Evolutionary conservation across 2,888 invertebrate genomes (phyloP), one percentile per base, ranked within the genome.

Genomic region (Rhingia campestris): DNA sequence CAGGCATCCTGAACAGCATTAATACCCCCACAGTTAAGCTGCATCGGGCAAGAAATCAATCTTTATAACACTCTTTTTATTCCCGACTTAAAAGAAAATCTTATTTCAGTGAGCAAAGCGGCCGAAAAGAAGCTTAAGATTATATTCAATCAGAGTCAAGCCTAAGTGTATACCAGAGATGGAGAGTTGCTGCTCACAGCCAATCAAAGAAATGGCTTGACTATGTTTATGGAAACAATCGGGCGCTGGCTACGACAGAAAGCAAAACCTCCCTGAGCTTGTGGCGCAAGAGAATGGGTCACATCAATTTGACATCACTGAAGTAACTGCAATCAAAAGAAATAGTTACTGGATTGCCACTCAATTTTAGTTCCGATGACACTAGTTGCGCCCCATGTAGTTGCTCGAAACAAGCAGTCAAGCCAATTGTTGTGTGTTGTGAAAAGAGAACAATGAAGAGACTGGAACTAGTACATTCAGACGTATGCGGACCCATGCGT

Each of bases 401-500:
- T n/a, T n/a, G n/a, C n/a, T n/a, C n/a, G n/a, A n/a, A n/a, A n/a
- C n/a, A 73, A 22, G 9, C 43, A 10, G n/a, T 47, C 5, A 61
- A 53, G 37, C 63, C 73, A 6, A 53, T 73, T 33, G 22, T 30
- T 9, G 22, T 49, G 9, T 22, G 45, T 41, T 43, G 22, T 39
- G 43, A 43, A 30, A 56, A 69, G 32, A 67, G 54, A 14, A 45
- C 22, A 22, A 22, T 22, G 22, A 22, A 22, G 22, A 22, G 22
- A 22, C 22, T 22, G 22, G 22, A 22, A 22, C 22, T 22, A 22
- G 22, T 22, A 22, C 22, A 2, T 22, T 22, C 74, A n/a, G 66
- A 75, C 33, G 33, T 66, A n/a, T 75, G 66, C 33, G 66, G 75
- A n/a, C 67, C 47, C 4, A 74, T 74, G 74, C 39, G 49, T 41